Conservation (phyloP, 2,888 invertebrate species). For the Belgica antarctica region DNA sequence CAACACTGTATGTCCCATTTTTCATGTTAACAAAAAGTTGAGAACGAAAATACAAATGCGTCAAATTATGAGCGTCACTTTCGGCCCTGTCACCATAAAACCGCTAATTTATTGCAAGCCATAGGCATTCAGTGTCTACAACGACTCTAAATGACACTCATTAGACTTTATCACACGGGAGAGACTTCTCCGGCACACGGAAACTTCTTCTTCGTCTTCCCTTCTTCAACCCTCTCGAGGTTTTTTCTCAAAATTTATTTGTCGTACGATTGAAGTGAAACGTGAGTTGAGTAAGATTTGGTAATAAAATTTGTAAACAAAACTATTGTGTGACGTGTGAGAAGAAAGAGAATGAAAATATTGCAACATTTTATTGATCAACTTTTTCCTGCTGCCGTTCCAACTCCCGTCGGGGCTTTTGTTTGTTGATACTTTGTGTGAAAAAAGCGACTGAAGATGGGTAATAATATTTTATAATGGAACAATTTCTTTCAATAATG, state of each 20-base stretch:
- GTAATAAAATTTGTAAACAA: constrained; percentile 43
- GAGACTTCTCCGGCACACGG: background rate
- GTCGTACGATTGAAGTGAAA: constrained; percentile 19
- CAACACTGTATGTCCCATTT: too few relatives aligned
- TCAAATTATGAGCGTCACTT: constrained; percentile 21
- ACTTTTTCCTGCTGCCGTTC: constrained; percentile 3
- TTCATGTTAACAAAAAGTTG: background rate
- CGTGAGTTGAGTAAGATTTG: constrained; percentile 29
- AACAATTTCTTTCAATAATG: constrained; percentile 28
- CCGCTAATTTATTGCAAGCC: constrained; percentile 38
- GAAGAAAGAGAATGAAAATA: constrained; percentile 34
- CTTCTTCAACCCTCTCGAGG: background rate
- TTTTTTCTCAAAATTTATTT: constrained; percentile 2
- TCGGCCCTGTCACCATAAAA: constrained; percentile 31
- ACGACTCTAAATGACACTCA: constrained; percentile 33
- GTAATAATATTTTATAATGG: constrained; percentile 13
- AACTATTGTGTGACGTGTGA: constrained; percentile 22
- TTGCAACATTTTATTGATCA: constrained; percentile 43
- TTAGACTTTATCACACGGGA: constrained; percentile 34
- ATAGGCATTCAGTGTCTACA: constrained; percentile 32
- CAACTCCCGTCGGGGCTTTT: constrained; percentile 9
- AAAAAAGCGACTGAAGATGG: constrained; percentile 19
- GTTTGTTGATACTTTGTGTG: constrained; percentile 22
- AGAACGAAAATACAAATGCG: constrained; percentile 23
- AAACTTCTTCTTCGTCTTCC: constrained; percentile 5